phyloP scores from a whole-genome alignment of 1,140 invertebrate genomes.

The Papilio polytes region DNA sequence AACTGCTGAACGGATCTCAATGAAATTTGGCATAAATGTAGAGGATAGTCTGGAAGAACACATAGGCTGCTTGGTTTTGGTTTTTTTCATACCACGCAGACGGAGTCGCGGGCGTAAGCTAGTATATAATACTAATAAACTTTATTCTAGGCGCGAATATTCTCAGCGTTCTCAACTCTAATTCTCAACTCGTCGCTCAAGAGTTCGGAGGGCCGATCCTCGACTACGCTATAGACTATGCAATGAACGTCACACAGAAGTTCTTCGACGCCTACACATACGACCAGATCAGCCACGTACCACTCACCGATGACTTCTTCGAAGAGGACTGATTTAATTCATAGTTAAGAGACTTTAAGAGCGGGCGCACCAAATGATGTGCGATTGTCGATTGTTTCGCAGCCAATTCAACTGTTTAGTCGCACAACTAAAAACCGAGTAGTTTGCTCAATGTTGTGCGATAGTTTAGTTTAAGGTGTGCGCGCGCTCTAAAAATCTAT shows the following conservation, averaged over 20 bases:
- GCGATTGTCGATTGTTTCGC: too few species aligned
- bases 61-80: too few species aligned
- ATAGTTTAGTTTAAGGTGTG: background rate
- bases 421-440: too few species aligned
- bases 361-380: too few species aligned
- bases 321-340: constrained; percentile 59
- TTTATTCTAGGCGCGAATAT: constrained; percentile 68
- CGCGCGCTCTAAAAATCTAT: background rate
- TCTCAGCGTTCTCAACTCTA: constrained; percentile 70
- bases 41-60: too few species aligned
- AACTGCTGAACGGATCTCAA: too few species aligned
- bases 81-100: too few species aligned
- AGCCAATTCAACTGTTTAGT: too few species aligned
- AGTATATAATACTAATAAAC: too few species aligned
- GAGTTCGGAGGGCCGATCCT: constrained; percentile 78
- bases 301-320: constrained; percentile 74
- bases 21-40: too few species aligned
- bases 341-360: background rate
- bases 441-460: too few species aligned
- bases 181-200: constrained; percentile 72
- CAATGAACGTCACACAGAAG: constrained; percentile 76
- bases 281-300: constrained; percentile 71
- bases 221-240: constrained; percentile 76
- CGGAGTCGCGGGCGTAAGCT: too few species aligned
- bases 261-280: constrained; percentile 79